Percentiles rank a stretch among this genome's conserved stretches.
phyloP scores from a whole-genome alignment of 2,797 vertebrate genomes.

The Gymnothorax reevesii region DNA sequence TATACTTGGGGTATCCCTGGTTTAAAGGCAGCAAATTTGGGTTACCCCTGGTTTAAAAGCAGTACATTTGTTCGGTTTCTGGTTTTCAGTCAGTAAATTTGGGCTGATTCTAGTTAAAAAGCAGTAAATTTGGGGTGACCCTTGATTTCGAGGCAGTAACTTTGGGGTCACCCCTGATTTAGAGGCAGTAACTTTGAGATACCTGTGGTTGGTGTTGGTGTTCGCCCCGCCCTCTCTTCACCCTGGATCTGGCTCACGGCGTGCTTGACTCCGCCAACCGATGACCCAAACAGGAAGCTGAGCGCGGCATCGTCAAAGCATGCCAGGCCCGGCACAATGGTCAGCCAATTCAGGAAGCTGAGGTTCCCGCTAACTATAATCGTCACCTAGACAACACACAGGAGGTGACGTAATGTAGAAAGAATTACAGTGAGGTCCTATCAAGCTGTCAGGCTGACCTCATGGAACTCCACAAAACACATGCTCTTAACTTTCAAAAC shows the following conservation, averaged over 20 bases:
- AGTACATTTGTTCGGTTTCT: neutral
- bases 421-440: neutral
- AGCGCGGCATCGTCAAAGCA: conserved; percentile 87
- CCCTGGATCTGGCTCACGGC: conserved; percentile 65
- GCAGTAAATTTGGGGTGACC: neutral
- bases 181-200: neutral
- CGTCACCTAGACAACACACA: conserved; percentile 65
- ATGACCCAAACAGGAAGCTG: conserved; percentile 71
- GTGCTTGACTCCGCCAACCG: conserved; percentile 54
- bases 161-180: neutral
- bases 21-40: neutral
- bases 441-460: neutral
- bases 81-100: neutral
- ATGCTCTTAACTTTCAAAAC: neutral
- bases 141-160: neutral
- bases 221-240: conserved; percentile 35
- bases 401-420: neutral
- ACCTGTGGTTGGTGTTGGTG: conserved; percentile 61
- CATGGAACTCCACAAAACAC: neutral
- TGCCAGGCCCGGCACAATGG: conserved; percentile 87
- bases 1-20: neutral
- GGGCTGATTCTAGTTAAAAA: neutral
- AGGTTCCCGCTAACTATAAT: conserved; percentile 92
- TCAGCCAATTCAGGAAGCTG: conserved; percentile 97
- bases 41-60: neutral